These are phyloP conservation scores for Melozone crissalis DNA, from an alignment of 2,113 vertebrate species.

Conservation along the genomic window DNA sequence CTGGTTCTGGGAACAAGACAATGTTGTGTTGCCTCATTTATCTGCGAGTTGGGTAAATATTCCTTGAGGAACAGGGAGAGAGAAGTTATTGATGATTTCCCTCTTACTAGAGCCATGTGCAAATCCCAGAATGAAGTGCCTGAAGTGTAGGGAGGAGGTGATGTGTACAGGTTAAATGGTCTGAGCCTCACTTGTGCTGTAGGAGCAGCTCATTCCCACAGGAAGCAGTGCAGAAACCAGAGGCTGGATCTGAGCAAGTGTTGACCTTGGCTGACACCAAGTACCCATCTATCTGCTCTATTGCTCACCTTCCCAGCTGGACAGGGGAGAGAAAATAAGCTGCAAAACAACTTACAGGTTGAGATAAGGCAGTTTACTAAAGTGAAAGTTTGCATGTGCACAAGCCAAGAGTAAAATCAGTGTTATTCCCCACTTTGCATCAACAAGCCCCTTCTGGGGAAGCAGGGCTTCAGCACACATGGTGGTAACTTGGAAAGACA, in stretches of 20 bases:
- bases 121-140: not conserved
- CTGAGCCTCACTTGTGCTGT: not conserved
- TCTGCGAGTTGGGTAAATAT: not conserved
- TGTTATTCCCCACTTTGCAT: not conserved
- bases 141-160: not conserved
- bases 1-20: not conserved
- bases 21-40: slow-evolving; percentile 11
- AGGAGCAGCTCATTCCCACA: not conserved
- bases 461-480: not conserved
- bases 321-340: not conserved
- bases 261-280: not conserved
- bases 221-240: not conserved
- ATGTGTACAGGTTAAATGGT: not conserved
- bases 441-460: not conserved
- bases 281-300: not conserved
- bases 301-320: not conserved
- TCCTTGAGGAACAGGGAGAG: not conserved
- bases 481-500: not conserved
- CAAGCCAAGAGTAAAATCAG: not conserved
- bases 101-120: not conserved
- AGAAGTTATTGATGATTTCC: slow-evolving; percentile 9
- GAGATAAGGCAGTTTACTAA: not conserved
- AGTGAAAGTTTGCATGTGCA: not conserved
- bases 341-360: not conserved
- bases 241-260: not conserved